Base-by-base conservation (phyloP, 2,888 invertebrate species). In the Acanthosepion pharaonis region DNA sequence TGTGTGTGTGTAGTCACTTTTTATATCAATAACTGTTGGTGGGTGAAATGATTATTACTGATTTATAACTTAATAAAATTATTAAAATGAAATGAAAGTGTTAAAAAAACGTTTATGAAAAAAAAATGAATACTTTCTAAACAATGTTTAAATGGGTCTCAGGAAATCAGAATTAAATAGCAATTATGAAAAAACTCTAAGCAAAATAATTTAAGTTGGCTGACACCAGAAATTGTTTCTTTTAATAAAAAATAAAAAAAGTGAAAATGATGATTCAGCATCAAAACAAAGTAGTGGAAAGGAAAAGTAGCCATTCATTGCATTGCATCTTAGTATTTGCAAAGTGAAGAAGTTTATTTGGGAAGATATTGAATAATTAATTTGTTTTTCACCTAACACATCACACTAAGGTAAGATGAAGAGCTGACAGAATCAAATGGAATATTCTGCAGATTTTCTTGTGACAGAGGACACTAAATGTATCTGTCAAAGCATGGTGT, bases 381-480 rank as follows among this genome's bases (percentile, higher is more conserved):
- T 78, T 78, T 78, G n/a, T n/a, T 78, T 78, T 78, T 78, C 78
- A n/a, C 78, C 9, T 33, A 15, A 33, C n/a, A 20, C 8, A 18
- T 78, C 78, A 78, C n/a, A 59, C 6, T 23, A 59, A 23, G 78
- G 78, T n/a, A 15, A 78, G 78, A n/a, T 78, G 78, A 78, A 33
- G 42, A 78, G 33, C 78, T n/a, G 78, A 78, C 78, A 78, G 78
- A 15, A 78, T 78, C n/a, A n/a, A 4, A 78, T 78, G 78, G 78
- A 78, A 78, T 78, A 78, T 78, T 78, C n/a, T 23, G 33, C 11
- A 78, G n/a, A 33, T 42, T 42, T 42, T 42, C 42, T 78, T 78
- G 78, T n/a, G 78, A 78, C n/a, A 78, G n/a, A n/a, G 78, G n/a
- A 78, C 78, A 78, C n/a, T n/a, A 78, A 78, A 78, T 78, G 78